Conservation (phyloP, 1,140 invertebrate genomes). For the honey bee (Apis mellifera) region DNA sequence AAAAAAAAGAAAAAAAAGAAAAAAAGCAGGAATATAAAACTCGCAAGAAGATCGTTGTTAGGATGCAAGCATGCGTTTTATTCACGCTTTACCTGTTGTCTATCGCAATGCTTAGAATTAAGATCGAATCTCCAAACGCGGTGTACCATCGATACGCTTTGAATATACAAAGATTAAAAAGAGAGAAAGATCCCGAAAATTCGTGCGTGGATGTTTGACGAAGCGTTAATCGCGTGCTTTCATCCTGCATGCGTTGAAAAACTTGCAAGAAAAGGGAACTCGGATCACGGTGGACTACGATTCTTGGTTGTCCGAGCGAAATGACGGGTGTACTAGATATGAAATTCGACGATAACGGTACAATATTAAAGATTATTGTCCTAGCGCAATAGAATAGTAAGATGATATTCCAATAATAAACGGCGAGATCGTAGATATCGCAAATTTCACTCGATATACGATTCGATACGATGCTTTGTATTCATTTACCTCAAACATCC, state of each 20-base stretch:
- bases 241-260: slow-evolving; percentile 46
- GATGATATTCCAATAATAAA: slow-evolving; percentile 75
- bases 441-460: slow-evolving; percentile 68
- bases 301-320: slow-evolving; percentile 42
- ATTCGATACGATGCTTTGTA: slow-evolving; percentile 17
- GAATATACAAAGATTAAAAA: not conserved
- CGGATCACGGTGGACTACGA: slow-evolving; percentile 38
- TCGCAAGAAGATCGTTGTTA: slow-evolving; percentile 38
- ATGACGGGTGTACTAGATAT: slow-evolving; percentile 66
- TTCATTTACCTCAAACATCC: slow-evolving; percentile 34
- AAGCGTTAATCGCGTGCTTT: slow-evolving; percentile 40
- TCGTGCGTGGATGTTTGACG: not conserved
- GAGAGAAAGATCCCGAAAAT: not conserved
- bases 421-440: slow-evolving; percentile 70
- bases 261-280: slow-evolving; percentile 22
- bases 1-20: not conserved
- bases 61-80: slow-evolving; percentile 42
- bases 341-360: slow-evolving; percentile 70
- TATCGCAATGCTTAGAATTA: not conserved
- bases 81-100: slow-evolving; percentile 12
- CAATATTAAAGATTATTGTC: slow-evolving; percentile 75
- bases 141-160: slow-evolving; percentile 15
- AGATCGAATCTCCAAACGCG: not conserved
- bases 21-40: not conserved
- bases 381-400: slow-evolving; percentile 71